Base-by-base conservation (phyloP, 1,140 invertebrate genomes). In the Solen grandis region DNA sequence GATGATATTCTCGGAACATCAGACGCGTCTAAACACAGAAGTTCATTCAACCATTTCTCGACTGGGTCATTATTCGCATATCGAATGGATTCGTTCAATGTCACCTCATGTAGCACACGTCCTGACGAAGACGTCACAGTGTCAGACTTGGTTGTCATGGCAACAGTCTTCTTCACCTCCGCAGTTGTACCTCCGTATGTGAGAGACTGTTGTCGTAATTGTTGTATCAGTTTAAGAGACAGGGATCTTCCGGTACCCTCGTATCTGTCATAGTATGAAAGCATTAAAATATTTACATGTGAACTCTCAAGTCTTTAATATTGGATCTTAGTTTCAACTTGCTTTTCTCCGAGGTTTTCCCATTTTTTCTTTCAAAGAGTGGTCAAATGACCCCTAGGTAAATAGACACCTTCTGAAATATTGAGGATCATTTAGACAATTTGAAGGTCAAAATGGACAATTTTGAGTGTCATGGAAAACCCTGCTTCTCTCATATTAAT, bases 161-260 rank as follows among this genome's bases (percentile, higher is more conserved):
- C 85, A 50, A 84, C 78, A 27, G 85, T 83, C 78, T 85, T 85
- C 60, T 89, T 81, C 22, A 83, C 80, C 77, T 89, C 84, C 63
- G 82, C 68, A 14, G 84, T 84, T 57, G 57, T 84, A 2, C 81
- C 78, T 22, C 87, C 88, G 82, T 85, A 89, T 55, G 89, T 92
- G 89, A 92, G 86, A 90, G 93, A 86, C 81, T 96, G 95, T 50
- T 94, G 92, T 69, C 96, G 91, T 0, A 99, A 93, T 88, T 99
- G 97, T 82, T 98, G 95, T 22, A 99, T 95, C 1, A 99, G 93
- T 93, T 99, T 99, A 16, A 99, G 92, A 0, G 98, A 99, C 4
- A 99, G 93, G 1, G 98, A 99, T 27, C 99, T 93, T 0, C 99
- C 98, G 0, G 99, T 99, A 68, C 99, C 99, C 94, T 99, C 99